phyloP scores from a whole-genome alignment of 2,113 vertebrate genomes.

The Pseudolaguvia tuberculata region DNA sequence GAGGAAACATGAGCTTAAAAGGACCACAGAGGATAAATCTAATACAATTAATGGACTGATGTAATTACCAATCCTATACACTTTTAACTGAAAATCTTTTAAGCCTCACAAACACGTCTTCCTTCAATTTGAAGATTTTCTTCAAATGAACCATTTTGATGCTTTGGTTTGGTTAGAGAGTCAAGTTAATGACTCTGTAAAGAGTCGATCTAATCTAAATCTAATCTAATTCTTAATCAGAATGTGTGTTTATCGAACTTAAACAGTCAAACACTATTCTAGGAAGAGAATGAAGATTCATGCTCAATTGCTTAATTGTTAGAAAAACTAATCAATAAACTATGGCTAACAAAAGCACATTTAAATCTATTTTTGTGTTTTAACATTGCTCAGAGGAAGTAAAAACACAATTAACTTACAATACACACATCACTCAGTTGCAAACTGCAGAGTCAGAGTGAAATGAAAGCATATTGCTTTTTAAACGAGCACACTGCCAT shows the following conservation, averaged over 20 bases:
- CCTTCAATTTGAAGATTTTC: too few relatives aligned
- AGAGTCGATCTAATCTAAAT: conserved; percentile 10
- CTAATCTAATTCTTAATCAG: conserved; percentile 47
- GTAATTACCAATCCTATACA: background rate
- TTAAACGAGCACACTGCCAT: conserved; percentile 18
- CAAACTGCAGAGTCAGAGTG: too few relatives aligned
- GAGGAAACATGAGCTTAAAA: conserved; percentile 47
- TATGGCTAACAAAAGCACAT: background rate
- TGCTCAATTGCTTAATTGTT: too few relatives aligned
- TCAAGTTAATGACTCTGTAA: background rate
- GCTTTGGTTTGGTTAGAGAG: too few relatives aligned
- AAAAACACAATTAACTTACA: background rate
- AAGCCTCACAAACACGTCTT: background rate
- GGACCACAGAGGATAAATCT: conserved; percentile 53
- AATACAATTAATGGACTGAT: conserved; percentile 41
- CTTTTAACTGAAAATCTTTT: background rate
- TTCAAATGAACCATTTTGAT: too few relatives aligned
- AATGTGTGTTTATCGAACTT: conserved; percentile 27
- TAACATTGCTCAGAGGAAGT: background rate
- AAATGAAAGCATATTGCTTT: too few relatives aligned
- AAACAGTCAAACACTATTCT: conserved; percentile 21
- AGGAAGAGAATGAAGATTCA: conserved; percentile 8
- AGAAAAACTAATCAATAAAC: background rate
- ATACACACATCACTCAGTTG: background rate
- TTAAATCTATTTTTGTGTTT: background rate